Conservation (phyloP, 1,140 invertebrate species). For the Trypoxylus dichotomus region DNA sequence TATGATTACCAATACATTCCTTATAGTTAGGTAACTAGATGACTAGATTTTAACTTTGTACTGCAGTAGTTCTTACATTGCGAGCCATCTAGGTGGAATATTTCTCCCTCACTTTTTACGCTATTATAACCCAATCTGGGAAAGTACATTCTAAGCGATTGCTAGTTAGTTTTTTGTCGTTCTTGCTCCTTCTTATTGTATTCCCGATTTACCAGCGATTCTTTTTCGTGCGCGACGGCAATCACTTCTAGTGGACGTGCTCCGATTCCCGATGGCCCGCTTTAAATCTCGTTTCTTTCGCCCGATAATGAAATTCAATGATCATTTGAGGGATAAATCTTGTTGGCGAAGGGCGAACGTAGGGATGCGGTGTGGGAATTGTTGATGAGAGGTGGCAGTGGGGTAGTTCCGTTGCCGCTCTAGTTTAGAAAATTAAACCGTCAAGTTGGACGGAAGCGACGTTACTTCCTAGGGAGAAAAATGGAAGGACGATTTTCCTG, state of each 20-base stretch:
- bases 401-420: background rate
- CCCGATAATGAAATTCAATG: conserved; percentile 23
- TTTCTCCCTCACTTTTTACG: too few species aligned
- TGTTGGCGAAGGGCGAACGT: background rate
- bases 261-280: conserved; percentile 1
- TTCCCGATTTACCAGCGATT: background rate
- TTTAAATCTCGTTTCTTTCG: conserved; percentile 20
- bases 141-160: background rate
- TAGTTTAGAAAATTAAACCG: conserved; percentile 20
- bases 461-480: background rate
- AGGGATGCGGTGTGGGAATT: background rate
- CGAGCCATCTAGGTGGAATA: too few species aligned
- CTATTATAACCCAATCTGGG: background rate
- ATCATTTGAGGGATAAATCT: conserved; percentile 22
- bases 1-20: too few species aligned
- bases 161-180: background rate
- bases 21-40: too few species aligned
- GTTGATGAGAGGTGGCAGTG: background rate
- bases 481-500: background rate
- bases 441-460: conserved; percentile 1
- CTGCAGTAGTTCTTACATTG: too few species aligned
- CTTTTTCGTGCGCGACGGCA: background rate
- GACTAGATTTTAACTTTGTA: too few species aligned
- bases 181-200: background rate
- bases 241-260: conserved; percentile 12